Conservation (phyloP, 2,797 vertebrate species). For the Phaenicophaeus curvirostris region DNA sequence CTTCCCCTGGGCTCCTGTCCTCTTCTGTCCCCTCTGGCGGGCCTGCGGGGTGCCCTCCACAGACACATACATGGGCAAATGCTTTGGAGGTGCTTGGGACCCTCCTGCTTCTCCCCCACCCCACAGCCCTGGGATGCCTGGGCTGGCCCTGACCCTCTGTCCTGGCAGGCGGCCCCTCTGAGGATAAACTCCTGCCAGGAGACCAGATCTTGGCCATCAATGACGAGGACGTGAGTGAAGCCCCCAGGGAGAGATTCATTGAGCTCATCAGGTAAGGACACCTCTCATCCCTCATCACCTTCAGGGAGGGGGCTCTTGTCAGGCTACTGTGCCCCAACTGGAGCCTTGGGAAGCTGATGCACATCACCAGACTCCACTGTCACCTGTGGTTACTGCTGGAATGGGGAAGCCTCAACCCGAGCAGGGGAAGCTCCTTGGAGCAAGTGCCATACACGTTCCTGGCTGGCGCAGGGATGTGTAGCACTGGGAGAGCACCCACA, state of each 20-base stretch:
- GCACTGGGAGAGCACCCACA: background rate
- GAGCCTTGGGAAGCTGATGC: background rate
- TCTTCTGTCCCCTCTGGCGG: background rate
- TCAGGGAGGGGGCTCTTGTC: background rate
- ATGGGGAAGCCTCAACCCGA: background rate
- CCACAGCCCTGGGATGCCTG: background rate
- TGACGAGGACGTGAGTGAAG: constrained; percentile 93
- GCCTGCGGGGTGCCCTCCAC: background rate
- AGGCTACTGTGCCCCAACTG: background rate
- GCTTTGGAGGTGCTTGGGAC: background rate
- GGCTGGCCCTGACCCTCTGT: constrained; percentile 57
- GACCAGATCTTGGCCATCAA: constrained; percentile 98
- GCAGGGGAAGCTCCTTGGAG: background rate
- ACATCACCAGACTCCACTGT: background rate
- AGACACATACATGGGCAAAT: accelerated
- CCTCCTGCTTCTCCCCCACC: background rate
- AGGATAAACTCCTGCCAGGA: constrained; percentile 94
- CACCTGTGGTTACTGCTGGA: background rate
- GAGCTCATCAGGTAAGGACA: constrained; percentile 93
- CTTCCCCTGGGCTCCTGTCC: background rate
- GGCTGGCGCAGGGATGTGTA: background rate
- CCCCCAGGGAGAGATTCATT: constrained; percentile 95
- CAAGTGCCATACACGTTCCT: background rate
- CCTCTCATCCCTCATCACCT: background rate
- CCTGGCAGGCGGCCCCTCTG: constrained; percentile 91